A percentile compares a stretch with the other conserved stretches of the same genome.
Evolutionary conservation across 2,888 invertebrate genomes (phyloP).

Genomic region (Gymnoscelis rufifasciata): DNA sequence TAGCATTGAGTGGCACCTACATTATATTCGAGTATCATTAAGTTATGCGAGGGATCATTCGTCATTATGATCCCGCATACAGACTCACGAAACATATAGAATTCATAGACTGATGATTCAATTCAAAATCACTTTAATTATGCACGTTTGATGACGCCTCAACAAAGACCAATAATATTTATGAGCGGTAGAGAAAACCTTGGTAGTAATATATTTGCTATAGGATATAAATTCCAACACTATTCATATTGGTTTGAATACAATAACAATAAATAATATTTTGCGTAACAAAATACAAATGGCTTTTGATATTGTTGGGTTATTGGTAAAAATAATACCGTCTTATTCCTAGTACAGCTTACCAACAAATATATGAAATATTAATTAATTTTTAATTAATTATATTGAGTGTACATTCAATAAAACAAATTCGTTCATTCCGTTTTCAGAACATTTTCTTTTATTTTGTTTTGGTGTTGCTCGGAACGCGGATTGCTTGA

Average conservation of each 20-base stretch:
- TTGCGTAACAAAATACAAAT: too few relatives aligned
- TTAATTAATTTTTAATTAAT: too few relatives aligned
- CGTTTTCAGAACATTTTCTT: too few relatives aligned
- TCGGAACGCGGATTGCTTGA: too few relatives aligned
- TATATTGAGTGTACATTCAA: too few relatives aligned
- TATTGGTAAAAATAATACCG: too few relatives aligned
- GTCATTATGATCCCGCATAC: constrained; percentile 2
- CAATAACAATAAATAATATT: too few relatives aligned
- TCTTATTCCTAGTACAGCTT: too few relatives aligned
- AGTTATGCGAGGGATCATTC: neutral
- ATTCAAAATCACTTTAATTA: constrained; percentile 18
- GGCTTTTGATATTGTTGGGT: too few relatives aligned
- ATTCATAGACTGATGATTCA: constrained; percentile 16
- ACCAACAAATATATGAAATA: too few relatives aligned
- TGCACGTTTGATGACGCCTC: constrained; percentile 12
- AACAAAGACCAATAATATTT: constrained; percentile 5
- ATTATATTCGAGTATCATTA: constrained; percentile 5
- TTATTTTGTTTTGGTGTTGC: too few relatives aligned
- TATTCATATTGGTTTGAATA: neutral
- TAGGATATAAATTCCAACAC: neutral
- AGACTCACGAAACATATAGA: constrained; percentile 8
- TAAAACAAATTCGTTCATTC: too few relatives aligned
- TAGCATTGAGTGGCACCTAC: constrained; percentile 7
- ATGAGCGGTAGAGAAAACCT: neutral
- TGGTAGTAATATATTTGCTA: neutral